phyloP scores from a whole-genome alignment of 2,113 vertebrate species.

The Sciurus niger region DNA sequence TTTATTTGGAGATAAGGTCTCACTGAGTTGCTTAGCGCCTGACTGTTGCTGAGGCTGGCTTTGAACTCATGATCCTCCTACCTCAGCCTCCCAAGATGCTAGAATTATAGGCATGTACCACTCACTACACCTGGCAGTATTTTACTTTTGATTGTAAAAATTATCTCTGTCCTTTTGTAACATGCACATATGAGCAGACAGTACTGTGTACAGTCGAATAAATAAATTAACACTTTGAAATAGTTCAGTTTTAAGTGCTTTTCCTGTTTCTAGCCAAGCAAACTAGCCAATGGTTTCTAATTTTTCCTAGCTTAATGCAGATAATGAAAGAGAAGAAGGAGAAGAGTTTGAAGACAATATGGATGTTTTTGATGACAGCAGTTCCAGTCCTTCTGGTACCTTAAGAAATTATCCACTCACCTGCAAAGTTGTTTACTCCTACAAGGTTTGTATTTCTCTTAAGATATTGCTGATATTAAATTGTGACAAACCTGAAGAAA shows the following conservation, averaged over 20 bases:
- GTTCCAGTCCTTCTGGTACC: constrained; percentile 98
- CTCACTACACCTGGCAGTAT: too few species aligned
- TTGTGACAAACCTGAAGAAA: neutral
- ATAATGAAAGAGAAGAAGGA: constrained; percentile 95
- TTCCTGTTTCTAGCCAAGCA: constrained; percentile 60
- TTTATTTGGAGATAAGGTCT: too few species aligned
- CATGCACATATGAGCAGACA: neutral
- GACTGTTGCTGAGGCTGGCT: too few species aligned
- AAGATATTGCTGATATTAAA: constrained; percentile 31
- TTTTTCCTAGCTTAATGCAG: constrained; percentile 92
- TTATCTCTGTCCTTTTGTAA: constrained; percentile 9
- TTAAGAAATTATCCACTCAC: constrained; percentile 98
- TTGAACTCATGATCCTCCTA: too few species aligned
- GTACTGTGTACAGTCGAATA: neutral
- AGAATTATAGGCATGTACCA: too few species aligned
- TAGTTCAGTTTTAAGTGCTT: constrained; percentile 38
- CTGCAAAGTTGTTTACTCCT: constrained; percentile 99
- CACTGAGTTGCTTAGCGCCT: too few species aligned
- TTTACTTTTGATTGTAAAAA: constrained; percentile 11
- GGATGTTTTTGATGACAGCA: constrained; percentile 99
- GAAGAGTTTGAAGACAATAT: constrained; percentile 98
- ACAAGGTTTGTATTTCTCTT: constrained; percentile 92
- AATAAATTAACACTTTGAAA: constrained; percentile 69
- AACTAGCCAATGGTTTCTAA: constrained; percentile 71
- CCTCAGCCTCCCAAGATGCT: too few species aligned